phyloP scores from a whole-genome alignment of 1,140 invertebrate genomes.

The Rhagoletis pomonella region DNA sequence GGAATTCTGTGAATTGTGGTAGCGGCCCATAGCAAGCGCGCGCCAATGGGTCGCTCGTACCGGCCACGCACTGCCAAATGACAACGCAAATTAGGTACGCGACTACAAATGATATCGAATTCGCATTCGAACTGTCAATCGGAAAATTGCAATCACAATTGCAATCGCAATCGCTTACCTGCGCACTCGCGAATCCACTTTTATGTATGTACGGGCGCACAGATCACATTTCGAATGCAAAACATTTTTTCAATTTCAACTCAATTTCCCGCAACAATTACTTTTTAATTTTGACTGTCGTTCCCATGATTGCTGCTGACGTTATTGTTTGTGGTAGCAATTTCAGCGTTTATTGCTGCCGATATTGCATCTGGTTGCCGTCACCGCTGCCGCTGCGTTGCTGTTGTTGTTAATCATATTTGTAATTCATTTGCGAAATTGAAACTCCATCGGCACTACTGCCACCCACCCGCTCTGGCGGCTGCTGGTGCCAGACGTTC shows the following conservation, averaged over 20 bases:
- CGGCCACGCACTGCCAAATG: constrained; percentile 36
- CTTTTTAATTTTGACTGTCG: constrained; percentile 38
- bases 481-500: background rate
- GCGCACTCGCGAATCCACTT: background rate
- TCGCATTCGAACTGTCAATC: background rate
- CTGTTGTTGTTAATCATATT: constrained; percentile 39
- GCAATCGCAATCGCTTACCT: background rate
- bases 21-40: background rate
- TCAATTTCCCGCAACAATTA: constrained; percentile 42
- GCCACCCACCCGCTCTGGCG: background rate
- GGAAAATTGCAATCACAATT: background rate
- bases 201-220: background rate
- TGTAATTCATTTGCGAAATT: constrained; percentile 31
- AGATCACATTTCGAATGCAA: constrained; percentile 15
- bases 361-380: background rate
- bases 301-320: constrained; percentile 31
- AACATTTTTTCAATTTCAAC: constrained; percentile 48
- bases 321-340: constrained; percentile 22
- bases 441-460: background rate
- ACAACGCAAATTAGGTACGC: constrained; percentile 42
- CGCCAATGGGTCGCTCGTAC: background rate
- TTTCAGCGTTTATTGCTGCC: background rate
- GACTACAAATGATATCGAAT: constrained; percentile 35
- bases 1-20: background rate
- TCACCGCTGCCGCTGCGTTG: background rate